Conservation (phyloP, 2,113 vertebrate species). For the Odobenus rosmarus region DNA sequence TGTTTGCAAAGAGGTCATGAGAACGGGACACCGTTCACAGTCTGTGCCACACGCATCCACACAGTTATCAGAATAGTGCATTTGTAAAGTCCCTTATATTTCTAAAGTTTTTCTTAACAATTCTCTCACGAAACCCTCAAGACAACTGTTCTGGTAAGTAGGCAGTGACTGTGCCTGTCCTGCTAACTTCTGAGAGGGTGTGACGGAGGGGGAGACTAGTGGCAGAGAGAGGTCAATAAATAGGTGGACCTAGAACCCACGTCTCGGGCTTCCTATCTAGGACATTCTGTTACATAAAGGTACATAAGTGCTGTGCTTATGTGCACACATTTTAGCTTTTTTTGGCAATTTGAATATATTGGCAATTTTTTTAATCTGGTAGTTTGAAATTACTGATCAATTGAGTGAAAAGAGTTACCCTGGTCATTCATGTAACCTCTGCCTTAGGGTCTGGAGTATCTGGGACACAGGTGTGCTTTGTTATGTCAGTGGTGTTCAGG, state of each 20-base stretch:
- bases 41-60: background rate
- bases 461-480: conserved; percentile 77
- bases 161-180: background rate
- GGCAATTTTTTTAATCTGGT: background rate
- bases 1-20: background rate
- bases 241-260: background rate
- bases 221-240: background rate
- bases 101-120: background rate
- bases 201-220: background rate
- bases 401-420: conserved; percentile 26
- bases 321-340: background rate
- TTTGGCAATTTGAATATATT: background rate
- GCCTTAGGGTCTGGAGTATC: conserved; percentile 53
- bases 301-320: background rate
- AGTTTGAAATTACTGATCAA: conserved; percentile 55
- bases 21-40: background rate
- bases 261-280: background rate
- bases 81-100: background rate
- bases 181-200: background rate
- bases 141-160: background rate
- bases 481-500: conserved; percentile 73
- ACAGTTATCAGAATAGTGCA: background rate
- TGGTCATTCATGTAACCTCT: background rate
- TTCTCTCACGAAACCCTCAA: background rate
- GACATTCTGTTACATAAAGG: background rate